These are phyloP conservation scores for Oreochromis niloticus DNA, from an alignment of 2,113 vertebrate species.

Conservation along the genomic window DNA sequence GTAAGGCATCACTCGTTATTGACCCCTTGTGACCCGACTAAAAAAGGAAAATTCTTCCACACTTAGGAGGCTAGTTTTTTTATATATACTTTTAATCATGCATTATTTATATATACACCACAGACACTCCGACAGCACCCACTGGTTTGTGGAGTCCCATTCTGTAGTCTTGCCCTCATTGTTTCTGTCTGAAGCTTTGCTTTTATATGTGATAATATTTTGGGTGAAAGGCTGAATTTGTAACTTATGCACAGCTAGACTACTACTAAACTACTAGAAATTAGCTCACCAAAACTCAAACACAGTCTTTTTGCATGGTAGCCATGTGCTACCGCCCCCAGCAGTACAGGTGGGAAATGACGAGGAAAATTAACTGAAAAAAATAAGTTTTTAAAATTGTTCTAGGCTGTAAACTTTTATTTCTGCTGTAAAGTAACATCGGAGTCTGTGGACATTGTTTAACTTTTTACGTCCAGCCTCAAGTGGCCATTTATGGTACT, in stretches of 20 bases:
- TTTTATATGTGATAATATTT: background rate
- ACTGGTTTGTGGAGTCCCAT: background rate
- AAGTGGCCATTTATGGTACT: background rate
- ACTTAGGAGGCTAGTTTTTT: background rate
- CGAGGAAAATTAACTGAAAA: background rate
- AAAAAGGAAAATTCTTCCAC: background rate
- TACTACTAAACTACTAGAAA: background rate
- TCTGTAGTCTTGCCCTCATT: background rate
- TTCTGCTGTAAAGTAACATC: background rate
- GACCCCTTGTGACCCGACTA: background rate
- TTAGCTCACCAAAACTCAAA: background rate
- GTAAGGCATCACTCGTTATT: background rate
- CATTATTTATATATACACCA: background rate
- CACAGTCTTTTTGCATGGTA: background rate
- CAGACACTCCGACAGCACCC: background rate
- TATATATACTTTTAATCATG: background rate
- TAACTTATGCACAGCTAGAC: background rate
- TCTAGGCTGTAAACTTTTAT: background rate
- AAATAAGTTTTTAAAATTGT: background rate
- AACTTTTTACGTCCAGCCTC: background rate
- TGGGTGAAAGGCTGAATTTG: background rate
- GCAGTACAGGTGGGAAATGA: background rate
- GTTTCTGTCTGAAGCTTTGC: background rate
- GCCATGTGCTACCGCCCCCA: background rate
- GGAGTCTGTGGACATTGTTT: background rate